These are phyloP conservation scores for Scopus umbretta DNA, from an alignment of 2,113 vertebrate genomes.

Conservation along the genomic window DNA sequence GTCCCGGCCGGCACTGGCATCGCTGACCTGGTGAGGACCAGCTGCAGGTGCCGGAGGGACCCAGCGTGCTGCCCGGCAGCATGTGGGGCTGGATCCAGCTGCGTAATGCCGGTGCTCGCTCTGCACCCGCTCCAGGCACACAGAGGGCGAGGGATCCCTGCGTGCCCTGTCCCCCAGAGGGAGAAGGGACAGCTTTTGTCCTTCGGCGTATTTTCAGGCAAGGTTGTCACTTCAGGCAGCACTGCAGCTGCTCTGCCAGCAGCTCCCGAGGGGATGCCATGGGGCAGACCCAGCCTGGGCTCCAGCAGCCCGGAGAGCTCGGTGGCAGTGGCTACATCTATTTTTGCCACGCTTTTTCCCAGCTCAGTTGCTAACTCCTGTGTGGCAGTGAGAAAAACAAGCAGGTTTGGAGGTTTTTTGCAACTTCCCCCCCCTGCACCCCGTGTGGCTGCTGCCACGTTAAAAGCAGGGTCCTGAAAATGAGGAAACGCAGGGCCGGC, in stretches of 20 bases:
- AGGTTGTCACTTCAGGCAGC: background rate
- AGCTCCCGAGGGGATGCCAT: accelerated
- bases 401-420: background rate
- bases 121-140: background rate
- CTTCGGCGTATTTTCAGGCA: background rate
- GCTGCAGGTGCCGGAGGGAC: background rate
- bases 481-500: slow-evolving; percentile 29
- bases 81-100: accelerated
- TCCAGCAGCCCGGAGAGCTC: accelerated
- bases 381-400: background rate
- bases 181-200: background rate
- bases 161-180: background rate
- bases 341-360: background rate
- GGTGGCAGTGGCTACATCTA: accelerated
- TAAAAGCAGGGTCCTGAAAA: background rate
- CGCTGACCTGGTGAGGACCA: accelerated
- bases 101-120: background rate
- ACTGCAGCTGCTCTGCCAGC: background rate
- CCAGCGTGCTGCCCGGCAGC: accelerated
- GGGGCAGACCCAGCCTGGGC: background rate
- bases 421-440: slow-evolving; percentile 9
- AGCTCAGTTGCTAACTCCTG: background rate
- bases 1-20: background rate
- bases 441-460: background rate
- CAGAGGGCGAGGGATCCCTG: background rate